Evolutionary conservation across 2,797 vertebrate genomes (phyloP), one percentile per base, ranked within the genome.

Genomic region (Macropodus opercularis): DNA sequence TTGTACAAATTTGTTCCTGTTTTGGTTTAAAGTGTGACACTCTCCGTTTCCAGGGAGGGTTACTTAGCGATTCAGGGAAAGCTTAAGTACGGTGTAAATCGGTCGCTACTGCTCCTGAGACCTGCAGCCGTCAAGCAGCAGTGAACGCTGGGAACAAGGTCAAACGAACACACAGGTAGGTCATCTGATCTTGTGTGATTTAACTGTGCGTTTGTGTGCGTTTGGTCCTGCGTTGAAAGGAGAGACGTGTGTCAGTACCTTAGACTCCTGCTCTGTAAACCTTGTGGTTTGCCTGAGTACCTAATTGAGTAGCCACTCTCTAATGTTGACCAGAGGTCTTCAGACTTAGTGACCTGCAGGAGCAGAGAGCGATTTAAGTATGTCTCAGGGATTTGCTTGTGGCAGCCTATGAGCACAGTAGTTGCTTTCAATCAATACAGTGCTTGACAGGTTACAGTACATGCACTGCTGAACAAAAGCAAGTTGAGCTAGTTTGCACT

Each of bases 161-260:
- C 73, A 80, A 67, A 67, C 53, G 32, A 49, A 50, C 11, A 29
- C 47, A 72, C 71, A 80, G 90, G 90, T 91, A 89, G 81, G 90
- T 88, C 84, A 92, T 84, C 74, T 79, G 87, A 90, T 81, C 85
- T 78, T 51, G 69, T 77, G 75, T 72, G 85, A 84, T 88, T 81
- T 80, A 65, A 81, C 71, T 70, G 69, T 74, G 71, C 43, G 52
- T 72, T 58, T 69, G 73, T 62, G 62, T 71, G 73, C 56, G 69
- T 78, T 75, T 44, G 63, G 55, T 67, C 42, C 48, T 52, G 44
- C 69, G 41, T 61, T 80, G 87, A 88, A 87, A 85, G 75, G 22
- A 46, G 79, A 88, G 83, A 47, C 42, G 32, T 24, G 26, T 63
- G 69, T 62, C 55, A 0, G 47, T 79, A 80, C 72, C 56, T 79